phyloP scores from a whole-genome alignment of 2,797 vertebrate genomes.

The Enteromius viviparus region DNA sequence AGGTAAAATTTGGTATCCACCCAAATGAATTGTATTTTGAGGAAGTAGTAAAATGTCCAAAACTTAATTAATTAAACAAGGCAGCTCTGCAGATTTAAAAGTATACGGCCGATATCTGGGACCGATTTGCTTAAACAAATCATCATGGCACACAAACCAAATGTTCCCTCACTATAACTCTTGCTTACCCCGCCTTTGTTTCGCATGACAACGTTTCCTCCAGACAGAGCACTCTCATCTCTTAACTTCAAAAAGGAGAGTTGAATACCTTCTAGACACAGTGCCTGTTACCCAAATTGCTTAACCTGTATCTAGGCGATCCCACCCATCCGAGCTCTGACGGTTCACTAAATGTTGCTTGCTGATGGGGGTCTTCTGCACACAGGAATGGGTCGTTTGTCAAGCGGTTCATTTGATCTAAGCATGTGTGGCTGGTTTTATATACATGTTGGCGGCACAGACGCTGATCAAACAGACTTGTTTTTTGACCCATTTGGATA shows the following conservation, averaged over 20 bases:
- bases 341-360: constrained; percentile 58
- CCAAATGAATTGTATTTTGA: not conserved
- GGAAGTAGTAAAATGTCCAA: not conserved
- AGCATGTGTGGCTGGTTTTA: constrained; percentile 55
- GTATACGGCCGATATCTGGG: not conserved
- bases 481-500: constrained; percentile 31
- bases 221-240: constrained; percentile 67
- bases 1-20: not conserved
- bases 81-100: not conserved
- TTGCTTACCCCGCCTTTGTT: constrained; percentile 38
- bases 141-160: constrained; percentile 6
- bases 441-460: constrained; percentile 52
- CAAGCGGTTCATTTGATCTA: constrained; percentile 70
- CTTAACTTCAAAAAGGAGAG: constrained; percentile 67
- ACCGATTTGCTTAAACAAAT: not conserved
- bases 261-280: constrained; percentile 70
- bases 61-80: not conserved
- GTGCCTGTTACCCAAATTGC: constrained; percentile 66
- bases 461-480: constrained; percentile 65
- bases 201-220: constrained; percentile 78
- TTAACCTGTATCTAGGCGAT: constrained; percentile 61
- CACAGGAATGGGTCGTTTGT: constrained; percentile 59
- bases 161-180: constrained; percentile 4
- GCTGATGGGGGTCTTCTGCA: constrained; percentile 53
- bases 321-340: constrained; percentile 55